Percentiles rank a stretch among this genome's conserved stretches.
Evolutionary conservation across 1,140 invertebrate species (phyloP).

Genomic region (Diplogasteroides magnus): DNA sequence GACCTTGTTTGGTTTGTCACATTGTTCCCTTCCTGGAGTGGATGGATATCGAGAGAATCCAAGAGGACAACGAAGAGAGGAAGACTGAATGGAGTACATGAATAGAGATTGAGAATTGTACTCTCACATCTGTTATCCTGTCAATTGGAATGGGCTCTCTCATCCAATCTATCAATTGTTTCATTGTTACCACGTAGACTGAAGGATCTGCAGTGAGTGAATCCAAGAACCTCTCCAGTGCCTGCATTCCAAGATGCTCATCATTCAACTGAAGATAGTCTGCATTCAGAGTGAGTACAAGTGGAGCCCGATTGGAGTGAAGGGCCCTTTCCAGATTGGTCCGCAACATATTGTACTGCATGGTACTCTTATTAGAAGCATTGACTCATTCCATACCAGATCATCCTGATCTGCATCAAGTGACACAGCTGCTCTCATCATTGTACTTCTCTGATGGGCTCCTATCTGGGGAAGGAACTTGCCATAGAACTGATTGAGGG

Average conservation of each 20-base stretch:
- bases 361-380: not conserved
- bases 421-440: slow-evolving; percentile 34
- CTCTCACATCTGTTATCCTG: slow-evolving; percentile 20
- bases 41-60: not conserved
- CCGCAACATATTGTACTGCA: slow-evolving; percentile 23
- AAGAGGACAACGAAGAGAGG: not conserved
- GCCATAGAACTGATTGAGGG: slow-evolving; percentile 37
- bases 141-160: slow-evolving; percentile 23
- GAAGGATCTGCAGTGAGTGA: slow-evolving; percentile 23
- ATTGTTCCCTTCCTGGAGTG: slow-evolving; percentile 5
- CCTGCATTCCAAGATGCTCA: slow-evolving; percentile 27
- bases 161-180: slow-evolving; percentile 39
- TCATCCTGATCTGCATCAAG: slow-evolving; percentile 31
- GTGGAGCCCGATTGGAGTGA: slow-evolving; percentile 33
- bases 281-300: slow-evolving; percentile 36
- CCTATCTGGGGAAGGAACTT: slow-evolving; percentile 32
- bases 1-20: slow-evolving; percentile 30
- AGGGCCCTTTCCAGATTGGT: slow-evolving; percentile 36
- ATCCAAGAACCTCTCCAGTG: slow-evolving; percentile 26
- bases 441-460: slow-evolving; percentile 24
- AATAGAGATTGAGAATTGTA: not conserved
- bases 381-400: slow-evolving; percentile 8
- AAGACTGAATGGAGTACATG: not conserved
- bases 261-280: slow-evolving; percentile 36
- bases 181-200: slow-evolving; percentile 33